Conservation (phyloP, 2,797 vertebrate genomes). For the Sebastes alutus region DNA sequence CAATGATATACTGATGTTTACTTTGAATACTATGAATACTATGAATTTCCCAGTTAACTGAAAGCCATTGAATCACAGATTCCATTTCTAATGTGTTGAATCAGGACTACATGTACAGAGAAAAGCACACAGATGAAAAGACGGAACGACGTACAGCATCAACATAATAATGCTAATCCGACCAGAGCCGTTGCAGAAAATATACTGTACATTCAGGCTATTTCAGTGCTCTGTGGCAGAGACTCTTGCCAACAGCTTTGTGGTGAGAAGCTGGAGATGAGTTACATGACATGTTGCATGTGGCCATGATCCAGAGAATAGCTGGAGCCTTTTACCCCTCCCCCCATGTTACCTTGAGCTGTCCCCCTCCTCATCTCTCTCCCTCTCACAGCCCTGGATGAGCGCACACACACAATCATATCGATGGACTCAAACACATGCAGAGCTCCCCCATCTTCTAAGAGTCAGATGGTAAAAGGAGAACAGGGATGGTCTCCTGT, state of each 20-base stretch:
- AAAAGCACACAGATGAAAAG: background rate
- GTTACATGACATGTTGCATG: constrained; percentile 32
- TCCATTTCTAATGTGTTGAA: background rate
- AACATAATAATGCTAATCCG: background rate
- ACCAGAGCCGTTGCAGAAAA: background rate
- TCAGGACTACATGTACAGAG: background rate
- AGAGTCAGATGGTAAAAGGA: constrained; percentile 58
- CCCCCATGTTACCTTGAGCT: constrained; percentile 30
- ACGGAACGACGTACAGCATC: background rate
- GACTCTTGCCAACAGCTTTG: constrained; percentile 1
- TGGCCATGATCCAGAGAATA: constrained; percentile 10
- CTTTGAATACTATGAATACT: background rate
- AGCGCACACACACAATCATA: constrained; percentile 13
- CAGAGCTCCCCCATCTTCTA: constrained; percentile 26
- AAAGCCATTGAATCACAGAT: too few relatives aligned
- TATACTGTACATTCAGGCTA: background rate
- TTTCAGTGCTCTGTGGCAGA: background rate
- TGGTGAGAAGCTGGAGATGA: constrained; percentile 28
- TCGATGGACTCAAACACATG: constrained; percentile 2
- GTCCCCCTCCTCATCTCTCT: constrained; percentile 8
- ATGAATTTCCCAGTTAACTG: background rate
- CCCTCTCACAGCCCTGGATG: constrained; percentile 1
- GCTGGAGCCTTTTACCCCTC: background rate
- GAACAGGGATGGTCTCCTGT: constrained; percentile 42
- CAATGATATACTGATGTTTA: background rate